Evolutionary conservation across 2,888 invertebrate species (phyloP).

Genomic region (Meiosimyza decipiens): DNA sequence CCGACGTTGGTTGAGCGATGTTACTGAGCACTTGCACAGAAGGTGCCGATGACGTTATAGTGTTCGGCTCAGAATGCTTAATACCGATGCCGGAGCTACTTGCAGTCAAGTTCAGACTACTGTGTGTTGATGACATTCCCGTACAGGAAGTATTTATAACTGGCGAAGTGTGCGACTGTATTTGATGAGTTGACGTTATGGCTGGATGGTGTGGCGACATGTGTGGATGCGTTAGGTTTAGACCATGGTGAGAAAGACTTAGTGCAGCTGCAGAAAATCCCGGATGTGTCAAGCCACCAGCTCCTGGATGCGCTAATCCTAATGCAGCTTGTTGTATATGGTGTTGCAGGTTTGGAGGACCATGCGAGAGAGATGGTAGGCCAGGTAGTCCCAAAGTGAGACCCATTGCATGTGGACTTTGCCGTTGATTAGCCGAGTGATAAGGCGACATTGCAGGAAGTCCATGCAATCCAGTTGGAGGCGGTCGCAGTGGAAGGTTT

Average conservation of each 20-base stretch:
- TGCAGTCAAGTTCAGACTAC: conserved; percentile 52
- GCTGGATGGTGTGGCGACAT: conserved; percentile 61
- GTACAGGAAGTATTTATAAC: conserved; percentile 40
- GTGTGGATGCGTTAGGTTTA: conserved; percentile 62
- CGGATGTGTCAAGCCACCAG: conserved; percentile 59
- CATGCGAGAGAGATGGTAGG: conserved; percentile 57
- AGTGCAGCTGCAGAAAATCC: conserved; percentile 62
- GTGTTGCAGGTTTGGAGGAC: conserved; percentile 60
- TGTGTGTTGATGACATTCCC: conserved; percentile 57
- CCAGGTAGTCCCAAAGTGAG: conserved; percentile 62
- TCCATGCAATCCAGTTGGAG: conserved; percentile 60
- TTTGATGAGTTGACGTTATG: conserved; percentile 59
- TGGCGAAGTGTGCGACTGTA: conserved; percentile 57
- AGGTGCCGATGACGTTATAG: conserved; percentile 51
- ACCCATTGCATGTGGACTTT: conserved; percentile 62
- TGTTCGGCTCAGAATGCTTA: conserved; percentile 49
- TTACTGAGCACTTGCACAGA: conserved; percentile 50
- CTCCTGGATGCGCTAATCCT: conserved; percentile 56
- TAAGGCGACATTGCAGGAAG: conserved; percentile 64
- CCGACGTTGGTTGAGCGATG: conserved; percentile 52
- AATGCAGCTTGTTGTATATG: conserved; percentile 62
- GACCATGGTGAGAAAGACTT: conserved; percentile 61
- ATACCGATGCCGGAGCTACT: conserved; percentile 45
- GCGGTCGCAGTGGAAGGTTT: conserved; percentile 60
- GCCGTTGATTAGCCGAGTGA: conserved; percentile 63